Base-by-base conservation (phyloP, 2,113 vertebrate genomes). In the Channa argus region DNA sequence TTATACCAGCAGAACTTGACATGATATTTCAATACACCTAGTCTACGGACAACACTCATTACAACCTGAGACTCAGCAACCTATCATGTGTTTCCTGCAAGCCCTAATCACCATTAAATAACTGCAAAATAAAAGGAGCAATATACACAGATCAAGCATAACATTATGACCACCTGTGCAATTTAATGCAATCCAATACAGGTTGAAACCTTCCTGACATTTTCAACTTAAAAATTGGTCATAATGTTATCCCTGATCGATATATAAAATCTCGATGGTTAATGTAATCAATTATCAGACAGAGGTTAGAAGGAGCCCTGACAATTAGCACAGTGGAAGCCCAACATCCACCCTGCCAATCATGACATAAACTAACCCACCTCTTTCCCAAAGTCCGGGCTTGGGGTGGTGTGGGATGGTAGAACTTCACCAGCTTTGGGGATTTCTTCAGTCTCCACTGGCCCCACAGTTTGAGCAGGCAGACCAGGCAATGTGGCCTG, bases 361-460 rank as follows among this genome's bases (percentile, higher is more conserved):
- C 12, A 56, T 11, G 10, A 5, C 34, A 56, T 24, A 13, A 14
- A 46, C 3, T 53, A 15, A 72, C 86, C 2, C 64, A 95, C 94
- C 94, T 95, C 86, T 52, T 76, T 67, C 38, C 80, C 92, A 84
- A 95, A 95, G 79, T 77, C 64, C 53, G 56, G 78, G 34, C 70
- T 61, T 14, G 88, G 91, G 11, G 34, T 86, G 46, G 91, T 88
- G 61, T 88, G 80, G 36, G 73, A 62, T 49, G 86, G 91, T 55
- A 82, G 89, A 74, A 86, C 70, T 52, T 85, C 83, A 74, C 1
- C 71, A 37, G 77, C 67, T 63, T 75, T 54, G 8, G 85, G n/a
- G 7, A 43, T 76, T 63, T 80, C 82, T 55, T 49, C 15, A 50
- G 66, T 55, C 49, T 77, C 60, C 58, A 45, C 68, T 41, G 88